Conservation (phyloP, 2,113 vertebrate genomes). For the Cygnus buccinator region DNA sequence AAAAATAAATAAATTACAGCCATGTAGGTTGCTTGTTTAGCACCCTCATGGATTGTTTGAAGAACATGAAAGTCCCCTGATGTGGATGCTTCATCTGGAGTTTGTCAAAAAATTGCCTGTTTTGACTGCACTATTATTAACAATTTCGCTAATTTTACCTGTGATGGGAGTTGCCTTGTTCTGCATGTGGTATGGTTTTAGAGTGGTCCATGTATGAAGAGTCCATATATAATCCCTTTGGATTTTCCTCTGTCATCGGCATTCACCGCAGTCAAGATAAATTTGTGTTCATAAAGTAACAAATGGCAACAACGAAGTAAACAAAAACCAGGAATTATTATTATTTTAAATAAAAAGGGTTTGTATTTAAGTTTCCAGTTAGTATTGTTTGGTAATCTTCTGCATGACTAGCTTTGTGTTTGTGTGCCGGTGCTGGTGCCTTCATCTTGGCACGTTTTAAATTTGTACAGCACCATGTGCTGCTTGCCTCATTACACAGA, state of each 20-base stretch:
- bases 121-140: not conserved
- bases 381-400: slow-evolving; percentile 42
- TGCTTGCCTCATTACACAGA: slow-evolving; percentile 62
- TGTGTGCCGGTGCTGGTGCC: not conserved
- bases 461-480: slow-evolving; percentile 38
- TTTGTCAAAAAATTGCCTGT: not conserved
- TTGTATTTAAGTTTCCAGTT: slow-evolving; percentile 5
- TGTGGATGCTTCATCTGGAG: not conserved
- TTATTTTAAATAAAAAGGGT: not conserved
- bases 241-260: not conserved
- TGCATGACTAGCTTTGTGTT: slow-evolving; percentile 24
- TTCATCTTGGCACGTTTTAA: slow-evolving; percentile 47
- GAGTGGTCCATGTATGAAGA: not conserved
- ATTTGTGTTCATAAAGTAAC: not conserved
- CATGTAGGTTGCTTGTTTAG: not conserved
- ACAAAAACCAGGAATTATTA: not conserved
- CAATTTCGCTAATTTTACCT: not conserved
- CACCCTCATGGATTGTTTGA: not conserved
- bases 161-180: not conserved
- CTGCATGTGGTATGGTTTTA: not conserved
- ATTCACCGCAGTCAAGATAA: not conserved
- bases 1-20: no score
- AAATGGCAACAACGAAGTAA: not conserved
- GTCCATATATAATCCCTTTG: not conserved
- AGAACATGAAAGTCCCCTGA: not conserved